These are phyloP conservation scores for Perca flavescens DNA, from an alignment of 2,113 vertebrate species.

Conservation along the genomic window DNA sequence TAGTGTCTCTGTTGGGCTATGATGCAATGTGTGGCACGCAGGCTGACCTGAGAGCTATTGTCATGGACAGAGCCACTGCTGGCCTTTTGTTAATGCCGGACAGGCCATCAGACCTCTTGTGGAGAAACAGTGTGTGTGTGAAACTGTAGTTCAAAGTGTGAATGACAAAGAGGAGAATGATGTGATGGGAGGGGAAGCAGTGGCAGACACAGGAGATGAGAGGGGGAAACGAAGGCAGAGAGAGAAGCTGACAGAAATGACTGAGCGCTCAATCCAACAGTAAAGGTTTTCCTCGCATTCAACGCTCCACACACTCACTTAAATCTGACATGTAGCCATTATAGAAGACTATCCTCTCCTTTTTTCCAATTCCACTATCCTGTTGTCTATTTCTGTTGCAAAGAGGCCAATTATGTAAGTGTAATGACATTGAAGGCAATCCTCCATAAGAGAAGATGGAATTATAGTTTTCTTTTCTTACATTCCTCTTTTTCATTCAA, in stretches of 20 bases:
- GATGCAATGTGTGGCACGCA: conserved; percentile 42
- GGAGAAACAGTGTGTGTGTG: conserved; percentile 31
- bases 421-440: conserved; percentile 7
- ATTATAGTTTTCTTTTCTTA: conserved; percentile 2
- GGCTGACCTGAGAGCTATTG: conserved; percentile 58
- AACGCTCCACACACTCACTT: conserved; percentile 12
- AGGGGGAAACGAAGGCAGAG: neutral
- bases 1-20: neutral
- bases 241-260: conserved; percentile 13
- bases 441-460: neutral
- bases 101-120: conserved; percentile 45
- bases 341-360: neutral
- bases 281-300: conserved; percentile 35
- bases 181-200: conserved; percentile 43
- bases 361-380: neutral
- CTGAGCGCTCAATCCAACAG: conserved; percentile 16
- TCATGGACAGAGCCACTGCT: conserved; percentile 57
- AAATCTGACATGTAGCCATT: conserved; percentile 17
- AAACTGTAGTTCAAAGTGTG: conserved; percentile 64
- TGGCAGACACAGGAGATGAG: conserved; percentile 36
- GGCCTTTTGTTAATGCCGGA: conserved; percentile 61
- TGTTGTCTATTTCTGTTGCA: neutral
- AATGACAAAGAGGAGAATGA: conserved; percentile 75
- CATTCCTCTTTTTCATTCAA: conserved; percentile 14
- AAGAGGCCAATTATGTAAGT: conserved; percentile 15